Percentiles rank a stretch among this genome's conserved stretches.
phyloP scores from a whole-genome alignment of 2,888 invertebrate genomes.

The Deilephila elpenor region DNA sequence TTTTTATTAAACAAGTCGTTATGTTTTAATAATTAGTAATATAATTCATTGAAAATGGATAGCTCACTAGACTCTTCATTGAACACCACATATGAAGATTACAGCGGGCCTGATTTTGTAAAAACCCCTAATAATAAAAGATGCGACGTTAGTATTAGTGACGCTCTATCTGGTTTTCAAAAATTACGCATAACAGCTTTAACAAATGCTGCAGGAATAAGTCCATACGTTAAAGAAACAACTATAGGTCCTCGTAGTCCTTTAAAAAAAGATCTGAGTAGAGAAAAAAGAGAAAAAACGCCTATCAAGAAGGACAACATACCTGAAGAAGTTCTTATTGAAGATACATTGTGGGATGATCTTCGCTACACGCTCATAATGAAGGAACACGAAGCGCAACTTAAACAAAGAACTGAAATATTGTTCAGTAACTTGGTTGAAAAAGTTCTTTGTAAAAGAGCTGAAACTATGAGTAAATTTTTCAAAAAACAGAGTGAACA shows the following conservation, averaged over 20 bases:
- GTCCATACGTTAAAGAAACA: slow-evolving; percentile 77
- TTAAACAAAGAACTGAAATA: slow-evolving; percentile 62
- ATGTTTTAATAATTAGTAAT: background rate
- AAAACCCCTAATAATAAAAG: slow-evolving; percentile 48
- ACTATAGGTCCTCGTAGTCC: slow-evolving; percentile 68
- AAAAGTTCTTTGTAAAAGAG: slow-evolving; percentile 66
- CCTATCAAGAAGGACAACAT: slow-evolving; percentile 42
- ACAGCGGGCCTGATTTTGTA: slow-evolving; percentile 50
- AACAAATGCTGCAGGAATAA: slow-evolving; percentile 83
- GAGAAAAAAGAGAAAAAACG: slow-evolving; percentile 34
- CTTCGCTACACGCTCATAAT: slow-evolving; percentile 66
- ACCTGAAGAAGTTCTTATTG: slow-evolving; percentile 57
- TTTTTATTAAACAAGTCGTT: background rate
- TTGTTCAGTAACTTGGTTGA: slow-evolving; percentile 67
- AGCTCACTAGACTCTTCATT: slow-evolving; percentile 37
- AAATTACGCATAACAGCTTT: slow-evolving; percentile 85
- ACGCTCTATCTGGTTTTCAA: slow-evolving; percentile 71
- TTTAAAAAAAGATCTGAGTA: slow-evolving; percentile 47
- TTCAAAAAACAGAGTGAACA: slow-evolving; percentile 69
- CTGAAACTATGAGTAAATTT: slow-evolving; percentile 64
- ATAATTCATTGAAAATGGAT: slow-evolving; percentile 49
- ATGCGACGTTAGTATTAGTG: slow-evolving; percentile 62
- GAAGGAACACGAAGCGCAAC: slow-evolving; percentile 64
- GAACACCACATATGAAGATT: slow-evolving; percentile 40
- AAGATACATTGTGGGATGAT: slow-evolving; percentile 68